Evolutionary conservation across 1,140 invertebrate genomes (phyloP).

Genomic region (Drosophila auraria): DNA sequence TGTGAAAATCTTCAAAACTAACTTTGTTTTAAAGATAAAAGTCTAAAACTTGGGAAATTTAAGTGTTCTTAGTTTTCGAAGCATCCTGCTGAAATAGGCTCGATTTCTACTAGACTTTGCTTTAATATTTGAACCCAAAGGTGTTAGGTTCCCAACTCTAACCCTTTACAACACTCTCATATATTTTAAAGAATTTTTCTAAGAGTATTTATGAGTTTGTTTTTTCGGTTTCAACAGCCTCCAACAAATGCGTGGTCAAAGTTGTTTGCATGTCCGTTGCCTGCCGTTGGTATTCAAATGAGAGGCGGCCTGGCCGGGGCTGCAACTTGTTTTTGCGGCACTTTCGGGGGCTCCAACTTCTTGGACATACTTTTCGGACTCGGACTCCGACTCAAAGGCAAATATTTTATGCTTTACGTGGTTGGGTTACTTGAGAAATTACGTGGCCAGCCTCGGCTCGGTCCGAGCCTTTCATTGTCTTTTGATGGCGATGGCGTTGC

Average conservation of each 20-base stretch:
- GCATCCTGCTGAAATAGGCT: background rate
- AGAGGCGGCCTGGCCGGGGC: slow-evolving; percentile 33
- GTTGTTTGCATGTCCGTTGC: slow-evolving; percentile 64
- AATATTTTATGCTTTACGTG: slow-evolving; percentile 84
- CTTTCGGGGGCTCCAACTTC: slow-evolving; percentile 59
- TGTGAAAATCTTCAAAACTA: background rate
- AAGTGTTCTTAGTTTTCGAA: fast-evolving
- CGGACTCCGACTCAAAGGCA: slow-evolving; percentile 44
- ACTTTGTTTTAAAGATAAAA: background rate
- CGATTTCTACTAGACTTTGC: fast-evolving
- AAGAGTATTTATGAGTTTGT: background rate
- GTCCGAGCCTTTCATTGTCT: slow-evolving; percentile 27
- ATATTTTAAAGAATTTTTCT: background rate
- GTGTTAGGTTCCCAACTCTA: background rate
- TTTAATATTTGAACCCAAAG: background rate
- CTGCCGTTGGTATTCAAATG: slow-evolving; percentile 69
- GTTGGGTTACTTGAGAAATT: slow-evolving; percentile 82
- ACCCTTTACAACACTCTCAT: background rate
- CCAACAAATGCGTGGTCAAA: slow-evolving; percentile 81
- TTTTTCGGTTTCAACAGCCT: slow-evolving; percentile 1
- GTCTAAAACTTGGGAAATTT: background rate
- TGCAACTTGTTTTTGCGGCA: slow-evolving; percentile 69
- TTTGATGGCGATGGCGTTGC: slow-evolving; percentile 59
- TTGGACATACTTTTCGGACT: slow-evolving; percentile 78
- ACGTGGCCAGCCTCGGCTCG: slow-evolving; percentile 61